These are phyloP conservation scores for Takifugu ocellatus DNA, from an alignment of 2,797 vertebrate genomes.

Conservation along the genomic window DNA sequence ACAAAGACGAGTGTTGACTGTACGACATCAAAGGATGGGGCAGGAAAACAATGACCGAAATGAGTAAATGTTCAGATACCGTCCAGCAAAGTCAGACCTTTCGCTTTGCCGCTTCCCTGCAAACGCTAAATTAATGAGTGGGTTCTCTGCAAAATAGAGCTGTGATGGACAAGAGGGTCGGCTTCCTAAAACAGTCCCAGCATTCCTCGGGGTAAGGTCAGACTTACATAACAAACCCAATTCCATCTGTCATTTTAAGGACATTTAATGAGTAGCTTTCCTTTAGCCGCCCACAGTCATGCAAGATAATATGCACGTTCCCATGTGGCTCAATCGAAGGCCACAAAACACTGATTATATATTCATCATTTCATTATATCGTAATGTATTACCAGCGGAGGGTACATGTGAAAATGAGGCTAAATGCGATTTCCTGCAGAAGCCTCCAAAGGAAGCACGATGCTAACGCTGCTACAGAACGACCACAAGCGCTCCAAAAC, in stretches of 20 bases:
- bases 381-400: slow-evolving; percentile 12
- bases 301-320: slow-evolving; percentile 49
- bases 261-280: slow-evolving; percentile 62
- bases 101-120: too few relatives aligned
- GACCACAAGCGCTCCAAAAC: slow-evolving; percentile 1
- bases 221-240: slow-evolving; percentile 16
- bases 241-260: slow-evolving; percentile 42
- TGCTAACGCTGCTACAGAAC: too few relatives aligned
- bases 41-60: background rate
- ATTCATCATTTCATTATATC: slow-evolving; percentile 9
- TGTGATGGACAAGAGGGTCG: too few relatives aligned
- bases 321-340: slow-evolving; percentile 25
- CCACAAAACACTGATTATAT: slow-evolving; percentile 38
- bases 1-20: slow-evolving; percentile 37
- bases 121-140: too few relatives aligned
- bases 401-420: background rate
- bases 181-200: slow-evolving; percentile 11
- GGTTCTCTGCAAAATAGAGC: too few relatives aligned
- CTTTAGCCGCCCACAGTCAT: slow-evolving; percentile 50
- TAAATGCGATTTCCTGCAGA: slow-evolving; percentile 22
- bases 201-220: slow-evolving; percentile 14
- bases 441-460: slow-evolving; percentile 9
- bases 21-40: slow-evolving; percentile 9
- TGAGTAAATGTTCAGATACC: too few relatives aligned
- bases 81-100: too few relatives aligned